These are phyloP conservation scores for Rhinophrynus dorsalis DNA, from an alignment of 2,797 vertebrate species.

Conservation along the genomic window DNA sequence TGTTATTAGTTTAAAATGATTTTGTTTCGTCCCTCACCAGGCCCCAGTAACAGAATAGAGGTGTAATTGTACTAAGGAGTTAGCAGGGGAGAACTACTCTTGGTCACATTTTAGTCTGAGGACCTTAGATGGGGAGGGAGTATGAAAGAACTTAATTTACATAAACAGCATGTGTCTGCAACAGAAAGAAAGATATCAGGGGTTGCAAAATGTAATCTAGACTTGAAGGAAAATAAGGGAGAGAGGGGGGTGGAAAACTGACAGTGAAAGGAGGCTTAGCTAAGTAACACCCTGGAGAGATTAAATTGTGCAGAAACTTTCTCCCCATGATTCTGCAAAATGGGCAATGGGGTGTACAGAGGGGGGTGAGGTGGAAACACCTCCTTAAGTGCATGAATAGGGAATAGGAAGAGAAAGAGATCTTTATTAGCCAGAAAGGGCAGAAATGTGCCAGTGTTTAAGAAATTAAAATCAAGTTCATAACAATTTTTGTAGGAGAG, in stretches of 20 bases:
- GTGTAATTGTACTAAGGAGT: conserved; percentile 66
- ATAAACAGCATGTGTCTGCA: conserved; percentile 83
- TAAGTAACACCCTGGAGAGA: conserved; percentile 78
- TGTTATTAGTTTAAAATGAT: conserved; percentile 67
- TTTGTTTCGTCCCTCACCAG: conserved; percentile 45
- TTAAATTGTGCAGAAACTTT: conserved; percentile 86
- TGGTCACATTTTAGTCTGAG: conserved; percentile 85
- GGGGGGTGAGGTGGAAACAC: conserved; percentile 56
- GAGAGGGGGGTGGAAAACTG: conserved; percentile 66
- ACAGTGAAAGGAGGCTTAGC: conserved; percentile 74
- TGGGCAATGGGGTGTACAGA: conserved; percentile 73
- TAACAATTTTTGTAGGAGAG: conserved; percentile 16
- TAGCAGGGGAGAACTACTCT: conserved; percentile 70
- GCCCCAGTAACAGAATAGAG: conserved; percentile 61
- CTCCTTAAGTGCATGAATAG: conserved; percentile 68
- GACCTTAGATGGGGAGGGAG: conserved; percentile 68
- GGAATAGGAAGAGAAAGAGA: conserved; percentile 56
- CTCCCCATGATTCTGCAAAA: conserved; percentile 76
- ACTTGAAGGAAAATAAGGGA: conserved; percentile 65
- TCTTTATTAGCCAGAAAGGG: conserved; percentile 56
- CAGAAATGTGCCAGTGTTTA: conserved; percentile 26
- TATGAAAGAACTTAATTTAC: conserved; percentile 84
- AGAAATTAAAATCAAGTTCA: conserved; percentile 32
- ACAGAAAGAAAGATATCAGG: conserved; percentile 73
- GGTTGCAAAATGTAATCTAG: conserved; percentile 63